Conservation (phyloP, 2,797 vertebrate genomes). For the Sciurus vulgaris region DNA sequence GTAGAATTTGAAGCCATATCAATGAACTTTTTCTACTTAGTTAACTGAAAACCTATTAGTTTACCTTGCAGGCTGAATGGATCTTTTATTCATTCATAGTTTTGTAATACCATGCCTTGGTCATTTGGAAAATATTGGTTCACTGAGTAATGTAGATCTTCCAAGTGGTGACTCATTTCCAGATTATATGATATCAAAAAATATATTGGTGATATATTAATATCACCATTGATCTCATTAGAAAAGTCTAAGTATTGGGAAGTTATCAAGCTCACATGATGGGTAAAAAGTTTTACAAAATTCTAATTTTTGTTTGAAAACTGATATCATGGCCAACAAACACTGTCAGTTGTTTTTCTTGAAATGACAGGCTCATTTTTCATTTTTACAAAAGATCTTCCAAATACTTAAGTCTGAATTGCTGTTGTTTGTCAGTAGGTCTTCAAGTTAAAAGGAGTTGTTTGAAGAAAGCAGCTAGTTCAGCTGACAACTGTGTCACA, state of each 20-base stretch:
- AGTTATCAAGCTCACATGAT: constrained; percentile 7
- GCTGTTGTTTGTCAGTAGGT: constrained; percentile 10
- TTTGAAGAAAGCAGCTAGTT: constrained; percentile 30
- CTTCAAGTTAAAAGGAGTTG: constrained; percentile 60
- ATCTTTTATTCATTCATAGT: constrained; percentile 4
- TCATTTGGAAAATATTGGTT: constrained; percentile 52
- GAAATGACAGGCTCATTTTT: constrained; percentile 39
- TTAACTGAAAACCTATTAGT: constrained; percentile 45
- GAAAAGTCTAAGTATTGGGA: background rate
- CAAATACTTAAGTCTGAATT: constrained; percentile 41
- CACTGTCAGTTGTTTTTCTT: background rate
- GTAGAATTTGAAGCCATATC: constrained; percentile 10
- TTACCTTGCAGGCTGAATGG: background rate
- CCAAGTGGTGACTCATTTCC: constrained; percentile 10
- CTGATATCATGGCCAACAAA: constrained; percentile 45
- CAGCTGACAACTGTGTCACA: background rate
- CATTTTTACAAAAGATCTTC: constrained; percentile 52
- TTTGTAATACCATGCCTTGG: constrained; percentile 29
- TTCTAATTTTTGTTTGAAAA: constrained; percentile 39
- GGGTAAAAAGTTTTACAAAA: constrained; percentile 45
- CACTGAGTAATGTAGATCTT: constrained; percentile 31
- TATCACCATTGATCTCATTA: constrained; percentile 13
- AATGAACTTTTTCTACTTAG: constrained; percentile 30
- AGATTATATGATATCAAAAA: constrained; percentile 38
- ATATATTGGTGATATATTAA: background rate